phyloP scores from a whole-genome alignment of 2,888 invertebrate species.

The Pocota personata region DNA sequence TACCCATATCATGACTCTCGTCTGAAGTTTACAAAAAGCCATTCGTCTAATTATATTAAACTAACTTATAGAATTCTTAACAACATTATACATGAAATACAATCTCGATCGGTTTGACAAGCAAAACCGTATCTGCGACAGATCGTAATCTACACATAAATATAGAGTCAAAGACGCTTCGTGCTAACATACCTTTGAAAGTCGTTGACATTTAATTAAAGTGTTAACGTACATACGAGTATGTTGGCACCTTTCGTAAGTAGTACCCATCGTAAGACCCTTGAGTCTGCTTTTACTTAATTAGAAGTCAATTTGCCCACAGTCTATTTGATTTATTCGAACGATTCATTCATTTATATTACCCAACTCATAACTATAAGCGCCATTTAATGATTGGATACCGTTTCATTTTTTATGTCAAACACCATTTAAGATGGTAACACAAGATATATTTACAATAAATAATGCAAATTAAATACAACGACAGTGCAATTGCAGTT shows the following conservation, averaged over 20 bases:
- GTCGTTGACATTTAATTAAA: not conserved
- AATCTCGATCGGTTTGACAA: too few species aligned
- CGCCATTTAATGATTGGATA: constrained; percentile 41
- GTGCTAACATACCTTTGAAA: too few species aligned
- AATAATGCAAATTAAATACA: constrained; percentile 61
- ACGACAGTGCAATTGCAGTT: constrained; percentile 52
- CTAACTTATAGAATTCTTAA: too few species aligned
- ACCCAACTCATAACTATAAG: not conserved
- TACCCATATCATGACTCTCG: too few species aligned
- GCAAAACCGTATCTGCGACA: too few species aligned
- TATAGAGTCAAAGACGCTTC: too few species aligned
- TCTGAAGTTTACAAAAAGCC: too few species aligned
- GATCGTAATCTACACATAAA: too few species aligned
- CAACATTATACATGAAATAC: too few species aligned
- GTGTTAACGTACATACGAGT: not conserved
- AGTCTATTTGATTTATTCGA: constrained; percentile 8
- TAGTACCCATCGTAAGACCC: not conserved
- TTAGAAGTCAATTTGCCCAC: constrained; percentile 8
- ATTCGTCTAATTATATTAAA: too few species aligned
- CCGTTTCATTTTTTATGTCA: not conserved
- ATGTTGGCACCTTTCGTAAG: not conserved
- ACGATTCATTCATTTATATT: not conserved
- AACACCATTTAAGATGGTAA: constrained; percentile 20
- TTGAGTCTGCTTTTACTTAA: not conserved
- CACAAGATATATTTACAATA: constrained; percentile 24